These are phyloP conservation scores for Cricetomys ansorgei DNA, from an alignment of 2,113 vertebrate genomes.

Conservation along the genomic window DNA sequence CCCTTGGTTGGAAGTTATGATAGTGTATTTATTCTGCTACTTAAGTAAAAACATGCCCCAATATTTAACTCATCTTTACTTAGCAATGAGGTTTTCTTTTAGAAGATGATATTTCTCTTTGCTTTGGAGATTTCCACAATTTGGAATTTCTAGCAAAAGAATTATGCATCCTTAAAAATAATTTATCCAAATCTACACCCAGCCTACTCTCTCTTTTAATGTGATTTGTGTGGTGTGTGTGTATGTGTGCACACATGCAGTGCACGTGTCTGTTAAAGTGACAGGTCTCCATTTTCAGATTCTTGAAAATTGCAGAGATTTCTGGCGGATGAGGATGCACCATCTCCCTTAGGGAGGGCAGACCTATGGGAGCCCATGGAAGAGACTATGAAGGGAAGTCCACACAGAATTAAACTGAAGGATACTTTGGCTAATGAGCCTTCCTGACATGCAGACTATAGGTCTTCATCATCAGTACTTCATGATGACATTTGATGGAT, in stretches of 20 bases:
- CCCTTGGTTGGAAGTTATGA: background rate
- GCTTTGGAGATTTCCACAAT: background rate
- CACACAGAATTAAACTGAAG: slow-evolving; percentile 28
- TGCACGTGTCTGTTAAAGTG: background rate
- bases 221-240: background rate
- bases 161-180: background rate
- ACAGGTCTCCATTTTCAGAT: background rate
- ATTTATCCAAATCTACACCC: background rate
- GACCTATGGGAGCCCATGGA: background rate
- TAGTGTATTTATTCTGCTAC: slow-evolving; percentile 42
- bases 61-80: background rate
- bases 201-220: background rate
- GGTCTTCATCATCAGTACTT: background rate
- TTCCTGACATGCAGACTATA: background rate
- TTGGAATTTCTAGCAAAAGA: slow-evolving; percentile 5
- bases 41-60: slow-evolving; percentile 9
- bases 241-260: no score
- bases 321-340: background rate
- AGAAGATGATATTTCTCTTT: background rate
- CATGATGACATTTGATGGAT: slow-evolving; percentile 34
- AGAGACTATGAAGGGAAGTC: background rate
- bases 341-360: background rate
- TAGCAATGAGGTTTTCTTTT: slow-evolving; percentile 18
- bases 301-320: background rate
- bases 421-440: background rate